Evolutionary conservation across 2,888 invertebrate genomes (phyloP).

Genomic region (Eudasyphora cyanicolor): DNA sequence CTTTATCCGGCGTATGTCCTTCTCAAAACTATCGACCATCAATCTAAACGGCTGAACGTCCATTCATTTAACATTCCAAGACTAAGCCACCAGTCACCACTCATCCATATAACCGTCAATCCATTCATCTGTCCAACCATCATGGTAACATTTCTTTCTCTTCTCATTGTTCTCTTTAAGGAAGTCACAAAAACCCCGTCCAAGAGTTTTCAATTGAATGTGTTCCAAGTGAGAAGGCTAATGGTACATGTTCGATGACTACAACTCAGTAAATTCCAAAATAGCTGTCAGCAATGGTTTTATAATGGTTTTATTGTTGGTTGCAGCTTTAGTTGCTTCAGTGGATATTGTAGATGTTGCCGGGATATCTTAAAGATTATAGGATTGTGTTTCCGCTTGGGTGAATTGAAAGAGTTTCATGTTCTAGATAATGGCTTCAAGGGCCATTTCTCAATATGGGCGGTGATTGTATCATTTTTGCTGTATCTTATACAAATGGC

Average conservation of each 20-base stretch:
- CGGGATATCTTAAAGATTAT: slow-evolving; percentile 41
- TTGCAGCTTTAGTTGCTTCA: slow-evolving; percentile 5
- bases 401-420: slow-evolving; percentile 26
- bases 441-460: too few relatives aligned
- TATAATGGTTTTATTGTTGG: neutral
- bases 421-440: slow-evolving; percentile 2
- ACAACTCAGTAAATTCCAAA: too few relatives aligned
- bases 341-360: slow-evolving; percentile 16
- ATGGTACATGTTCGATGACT: too few relatives aligned
- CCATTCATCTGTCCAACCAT: slow-evolving; percentile 11
- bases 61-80: neutral
- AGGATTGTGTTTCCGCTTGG: slow-evolving; percentile 41
- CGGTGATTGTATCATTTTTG: too few relatives aligned
- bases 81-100: neutral
- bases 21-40: neutral
- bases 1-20: neutral
- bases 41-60: neutral
- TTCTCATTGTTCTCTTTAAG: neutral
- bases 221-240: slow-evolving; percentile 5
- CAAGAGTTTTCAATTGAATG: neutral
- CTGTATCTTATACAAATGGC: too few relatives aligned
- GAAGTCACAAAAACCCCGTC: neutral
- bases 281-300: too few relatives aligned
- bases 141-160: neutral
- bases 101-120: neutral